Base-by-base conservation (phyloP, 2,797 vertebrate genomes). In the Dipus sagitta region DNA sequence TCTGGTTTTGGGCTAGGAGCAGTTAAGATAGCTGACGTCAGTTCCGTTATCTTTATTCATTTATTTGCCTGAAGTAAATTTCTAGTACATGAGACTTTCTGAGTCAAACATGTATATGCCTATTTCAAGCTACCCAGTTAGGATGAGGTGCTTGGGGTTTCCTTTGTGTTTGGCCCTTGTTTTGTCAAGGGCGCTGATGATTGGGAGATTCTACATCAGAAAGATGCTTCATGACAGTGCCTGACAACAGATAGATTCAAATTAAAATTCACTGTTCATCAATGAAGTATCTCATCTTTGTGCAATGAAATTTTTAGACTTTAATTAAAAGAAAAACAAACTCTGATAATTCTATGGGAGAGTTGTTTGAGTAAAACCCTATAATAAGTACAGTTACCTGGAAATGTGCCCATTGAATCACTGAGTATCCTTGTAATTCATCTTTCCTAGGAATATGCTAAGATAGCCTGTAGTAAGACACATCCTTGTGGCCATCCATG, bases 401-500 rank as follows among this genome's bases (percentile, higher is more conserved):
- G 54, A 87, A 62, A 18, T 67, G 0, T 6, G 76, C 38, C 28
- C 20, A 34, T 42, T 24, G 77, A 23, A 68, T 38, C 32, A 52
- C 88, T 77, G 32, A 88, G 58, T 94, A 32, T 23, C 3, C 0
- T 77, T 88, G 3, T 80, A 77, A 90, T 94, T 94, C 62, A 24
- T 92, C 91, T 96, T 80, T 88, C 65, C 89, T 32, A 99, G 99
- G 99, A 99, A 93, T 99, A 99, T 47, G 99, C 99, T 32, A 99
- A 99, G 96, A 98, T 99, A 92, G 99, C 99, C 23, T 99, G 99
- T 97, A 98, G 99, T 97, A 99, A 99, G 98, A 99, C 99, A 6
- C 99, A 99, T 86, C 95, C 99, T 13, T 99, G 99, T 30, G 99
- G 99, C 10, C 99, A 99, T 91, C 99, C 99, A 0, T 99, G 99